Percentiles rank a stretch among this genome's conserved stretches.
Evolutionary conservation across 2,888 invertebrate genomes (phyloP).

Genomic region (Argynnis bischoffii): DNA sequence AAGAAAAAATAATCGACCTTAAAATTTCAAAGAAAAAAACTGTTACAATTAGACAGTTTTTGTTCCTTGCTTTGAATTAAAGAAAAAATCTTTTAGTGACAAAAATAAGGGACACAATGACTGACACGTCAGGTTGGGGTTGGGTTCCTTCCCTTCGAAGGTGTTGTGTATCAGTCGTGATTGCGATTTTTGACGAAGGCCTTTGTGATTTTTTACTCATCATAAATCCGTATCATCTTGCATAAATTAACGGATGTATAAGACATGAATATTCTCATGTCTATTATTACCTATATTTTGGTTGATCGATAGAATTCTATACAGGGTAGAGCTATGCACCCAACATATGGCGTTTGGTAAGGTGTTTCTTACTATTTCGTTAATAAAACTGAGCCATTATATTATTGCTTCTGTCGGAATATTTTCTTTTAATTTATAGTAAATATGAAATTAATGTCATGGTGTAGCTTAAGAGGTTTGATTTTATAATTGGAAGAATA

Average conservation of each 20-base stretch:
- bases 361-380: conserved; percentile 16
- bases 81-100: conserved; percentile 74
- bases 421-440: conserved; percentile 18
- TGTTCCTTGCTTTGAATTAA: conserved; percentile 67
- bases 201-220: conserved; percentile 58
- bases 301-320: conserved; percentile 25
- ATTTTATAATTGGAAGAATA: no score
- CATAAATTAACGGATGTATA: conserved; percentile 75
- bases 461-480: no score
- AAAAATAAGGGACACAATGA: conserved; percentile 74
- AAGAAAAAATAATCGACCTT: conserved; percentile 74
- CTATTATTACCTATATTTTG: conserved; percentile 54
- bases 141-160: conserved; percentile 59
- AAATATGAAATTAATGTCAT: not conserved
- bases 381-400: not conserved
- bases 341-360: not conserved
- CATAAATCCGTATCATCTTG: conserved; percentile 70
- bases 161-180: conserved; percentile 75
- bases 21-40: conserved; percentile 75
- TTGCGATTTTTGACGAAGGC: conserved; percentile 75
- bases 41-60: conserved; percentile 80
- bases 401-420: conserved; percentile 17
- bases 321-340: conserved; percentile 21
- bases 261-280: conserved; percentile 79
- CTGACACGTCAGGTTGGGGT: conserved; percentile 73